A percentile compares a stretch with the other conserved stretches of the same genome.
These are phyloP conservation scores for Martes flavigula DNA, from an alignment of 2,797 vertebrate genomes.

Conservation along the genomic window DNA sequence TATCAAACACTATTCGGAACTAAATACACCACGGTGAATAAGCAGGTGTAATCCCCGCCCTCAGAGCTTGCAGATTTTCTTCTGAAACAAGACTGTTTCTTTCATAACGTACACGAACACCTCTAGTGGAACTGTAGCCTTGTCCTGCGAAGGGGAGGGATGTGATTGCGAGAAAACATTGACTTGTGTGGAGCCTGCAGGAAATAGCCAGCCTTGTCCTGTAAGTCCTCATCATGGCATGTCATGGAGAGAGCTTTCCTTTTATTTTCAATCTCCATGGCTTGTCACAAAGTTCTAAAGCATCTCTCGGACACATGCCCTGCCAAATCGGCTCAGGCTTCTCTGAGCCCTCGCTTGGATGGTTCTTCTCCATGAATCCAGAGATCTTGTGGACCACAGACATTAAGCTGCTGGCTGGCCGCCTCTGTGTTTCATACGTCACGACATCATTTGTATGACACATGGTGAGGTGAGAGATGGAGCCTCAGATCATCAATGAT, in stretches of 20 bases:
- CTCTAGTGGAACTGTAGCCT: not conserved
- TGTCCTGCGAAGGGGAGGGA: not conserved
- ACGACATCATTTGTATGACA: not conserved
- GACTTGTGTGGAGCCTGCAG: not conserved
- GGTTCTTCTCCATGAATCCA: not conserved
- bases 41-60: not conserved
- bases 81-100: not conserved
- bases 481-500: not conserved
- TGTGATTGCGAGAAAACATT: not conserved
- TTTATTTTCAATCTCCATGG: not conserved
- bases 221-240: not conserved
- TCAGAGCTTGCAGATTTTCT: not conserved
- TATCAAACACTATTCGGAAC: not conserved
- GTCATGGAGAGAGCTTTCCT: not conserved
- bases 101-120: not conserved
- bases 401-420: not conserved
- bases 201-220: not conserved
- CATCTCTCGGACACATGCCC: not conserved
- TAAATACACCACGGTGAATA: not conserved
- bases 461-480: not conserved
- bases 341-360: not conserved
- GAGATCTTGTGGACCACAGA: not conserved
- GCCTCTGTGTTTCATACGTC: not conserved
- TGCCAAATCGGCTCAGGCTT: not conserved
- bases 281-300: not conserved